Evolutionary conservation across 2,888 invertebrate genomes (phyloP).

Genomic region (Ormyrus nitidulus): DNA sequence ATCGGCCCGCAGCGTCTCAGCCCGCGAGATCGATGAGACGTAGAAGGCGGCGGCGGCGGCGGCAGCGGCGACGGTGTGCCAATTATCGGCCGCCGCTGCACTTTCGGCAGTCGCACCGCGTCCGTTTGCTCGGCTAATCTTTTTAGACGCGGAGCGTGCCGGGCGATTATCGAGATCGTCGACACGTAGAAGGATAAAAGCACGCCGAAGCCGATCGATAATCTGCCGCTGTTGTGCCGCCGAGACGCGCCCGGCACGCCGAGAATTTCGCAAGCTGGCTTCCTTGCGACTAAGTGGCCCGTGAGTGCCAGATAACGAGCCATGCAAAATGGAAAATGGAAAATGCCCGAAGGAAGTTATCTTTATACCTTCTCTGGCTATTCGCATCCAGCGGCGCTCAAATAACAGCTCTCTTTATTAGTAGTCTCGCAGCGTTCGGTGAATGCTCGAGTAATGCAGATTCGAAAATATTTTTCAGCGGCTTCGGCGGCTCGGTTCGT

Average conservation of each 20-base stretch:
- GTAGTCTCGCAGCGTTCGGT: too few relatives aligned
- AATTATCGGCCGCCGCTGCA: slow-evolving; percentile 21
- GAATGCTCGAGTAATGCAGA: too few relatives aligned
- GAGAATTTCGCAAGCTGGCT: slow-evolving; percentile 44
- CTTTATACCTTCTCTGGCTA: too few relatives aligned
- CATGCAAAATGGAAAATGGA: neutral
- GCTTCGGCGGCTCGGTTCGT: too few relatives aligned
- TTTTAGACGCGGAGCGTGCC: slow-evolving; percentile 32
- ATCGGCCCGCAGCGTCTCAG: slow-evolving; percentile 1
- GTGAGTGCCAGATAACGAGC: slow-evolving; percentile 14
- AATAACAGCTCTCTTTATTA: too few relatives aligned
- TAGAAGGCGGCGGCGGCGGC: too few relatives aligned
- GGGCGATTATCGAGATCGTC: slow-evolving; percentile 52
- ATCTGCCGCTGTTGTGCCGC: slow-evolving; percentile 24
- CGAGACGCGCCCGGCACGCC: slow-evolving; percentile 38
- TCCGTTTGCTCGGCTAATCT: slow-evolving; percentile 55
- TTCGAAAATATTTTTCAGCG: too few relatives aligned
- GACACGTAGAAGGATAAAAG: slow-evolving; percentile 28
- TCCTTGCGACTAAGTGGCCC: slow-evolving; percentile 40
- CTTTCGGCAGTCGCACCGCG: slow-evolving; percentile 23
- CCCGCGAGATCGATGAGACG: slow-evolving; percentile 2
- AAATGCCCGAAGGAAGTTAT: too few relatives aligned
- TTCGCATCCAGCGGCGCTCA: too few relatives aligned
- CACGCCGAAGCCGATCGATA: slow-evolving; percentile 34
- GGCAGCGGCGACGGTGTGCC: neutral